Conservation (phyloP, 1,140 invertebrate species). For the Samia ricini region DNA sequence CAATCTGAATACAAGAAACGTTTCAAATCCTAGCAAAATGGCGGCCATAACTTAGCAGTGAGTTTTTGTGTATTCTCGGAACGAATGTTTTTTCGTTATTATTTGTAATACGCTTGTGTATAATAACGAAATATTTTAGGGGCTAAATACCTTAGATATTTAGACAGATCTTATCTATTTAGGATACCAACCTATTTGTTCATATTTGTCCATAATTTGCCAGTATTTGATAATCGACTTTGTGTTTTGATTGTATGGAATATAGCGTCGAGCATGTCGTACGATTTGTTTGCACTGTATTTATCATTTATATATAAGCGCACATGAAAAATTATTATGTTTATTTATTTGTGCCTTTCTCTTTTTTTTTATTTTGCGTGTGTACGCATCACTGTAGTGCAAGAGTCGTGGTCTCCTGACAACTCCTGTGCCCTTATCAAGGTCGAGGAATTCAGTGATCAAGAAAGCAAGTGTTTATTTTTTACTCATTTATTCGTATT, state of each 20-base stretch:
- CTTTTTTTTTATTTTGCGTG: constrained; percentile 11
- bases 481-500: too few relatives aligned
- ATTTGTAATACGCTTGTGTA: too few relatives aligned
- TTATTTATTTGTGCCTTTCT: constrained; percentile 14
- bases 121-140: too few relatives aligned
- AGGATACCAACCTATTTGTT: too few relatives aligned
- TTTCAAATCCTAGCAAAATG: too few relatives aligned
- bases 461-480: constrained; percentile 65
- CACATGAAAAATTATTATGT: constrained; percentile 2
- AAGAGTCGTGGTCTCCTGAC: constrained; percentile 33
- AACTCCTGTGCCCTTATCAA: constrained; percentile 31
- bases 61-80: too few relatives aligned
- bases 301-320: not conserved
- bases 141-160: too few relatives aligned
- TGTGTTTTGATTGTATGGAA: not conserved
- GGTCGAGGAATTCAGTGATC: constrained; percentile 50
- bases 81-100: too few relatives aligned
- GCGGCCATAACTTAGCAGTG: too few relatives aligned
- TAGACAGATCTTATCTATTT: too few relatives aligned
- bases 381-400: constrained; percentile 33
- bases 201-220: too few relatives aligned
- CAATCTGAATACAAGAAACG: too few relatives aligned
- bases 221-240: not conserved
- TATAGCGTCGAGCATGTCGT: not conserved
- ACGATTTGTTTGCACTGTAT: not conserved